Conservation (phyloP, 2,888 invertebrate species). For the Megamerina dolium region DNA sequence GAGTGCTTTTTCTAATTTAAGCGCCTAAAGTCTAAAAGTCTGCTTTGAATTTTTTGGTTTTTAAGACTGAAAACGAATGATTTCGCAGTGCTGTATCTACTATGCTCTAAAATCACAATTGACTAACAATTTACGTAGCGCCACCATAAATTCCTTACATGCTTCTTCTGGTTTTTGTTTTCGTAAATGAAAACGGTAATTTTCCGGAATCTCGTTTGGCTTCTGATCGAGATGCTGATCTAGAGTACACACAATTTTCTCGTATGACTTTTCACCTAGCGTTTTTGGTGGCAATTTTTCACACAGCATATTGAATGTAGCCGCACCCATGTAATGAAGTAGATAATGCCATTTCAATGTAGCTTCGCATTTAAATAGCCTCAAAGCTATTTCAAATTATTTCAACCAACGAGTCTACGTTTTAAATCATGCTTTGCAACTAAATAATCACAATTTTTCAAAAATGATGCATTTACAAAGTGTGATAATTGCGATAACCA, state of each 20-base stretch:
- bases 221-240: slow-evolving; percentile 12
- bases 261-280: slow-evolving; percentile 10
- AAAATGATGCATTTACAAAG: no score
- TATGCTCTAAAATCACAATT: neutral
- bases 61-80: slow-evolving; percentile 16
- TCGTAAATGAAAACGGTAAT: slow-evolving; percentile 15
- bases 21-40: slow-evolving; percentile 12
- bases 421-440: no score
- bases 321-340: slow-evolving; percentile 12
- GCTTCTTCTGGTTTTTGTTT: slow-evolving; percentile 13
- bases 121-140: neutral
- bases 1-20: slow-evolving; percentile 12
- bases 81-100: slow-evolving; percentile 13
- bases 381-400: slow-evolving; percentile 10
- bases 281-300: slow-evolving; percentile 12
- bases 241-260: slow-evolving; percentile 9
- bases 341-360: slow-evolving; percentile 7
- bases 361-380: slow-evolving; percentile 5
- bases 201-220: slow-evolving; percentile 17
- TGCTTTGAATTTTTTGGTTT: slow-evolving; percentile 14
- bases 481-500: no score
- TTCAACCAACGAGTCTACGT: slow-evolving; percentile 5
- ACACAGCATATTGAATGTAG: slow-evolving; percentile 10
- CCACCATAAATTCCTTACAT: slow-evolving; percentile 3
- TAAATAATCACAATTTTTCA: no score